These are phyloP conservation scores for Macrostomum lignano DNA, from an alignment of 1,140 invertebrate genomes.

Conservation along the genomic window DNA sequence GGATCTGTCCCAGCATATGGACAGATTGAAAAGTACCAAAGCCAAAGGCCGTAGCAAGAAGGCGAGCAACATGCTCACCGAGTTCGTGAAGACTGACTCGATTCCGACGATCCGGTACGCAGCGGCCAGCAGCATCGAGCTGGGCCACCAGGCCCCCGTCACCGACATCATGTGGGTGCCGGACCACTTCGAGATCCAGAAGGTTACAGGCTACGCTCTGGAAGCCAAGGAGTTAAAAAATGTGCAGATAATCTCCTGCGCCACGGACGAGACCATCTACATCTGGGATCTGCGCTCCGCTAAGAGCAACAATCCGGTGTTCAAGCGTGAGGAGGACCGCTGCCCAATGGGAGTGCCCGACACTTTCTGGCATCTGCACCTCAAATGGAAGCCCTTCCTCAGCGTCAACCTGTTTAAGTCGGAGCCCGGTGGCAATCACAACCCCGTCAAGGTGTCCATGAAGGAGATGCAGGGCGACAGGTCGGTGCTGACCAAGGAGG, in stretches of 20 bases:
- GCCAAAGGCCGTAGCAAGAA: slow-evolving; percentile 9
- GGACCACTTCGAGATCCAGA: slow-evolving; percentile 3
- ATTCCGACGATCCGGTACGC: slow-evolving; percentile 7
- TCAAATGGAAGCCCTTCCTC: slow-evolving; percentile 5
- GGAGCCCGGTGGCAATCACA: slow-evolving; percentile 25
- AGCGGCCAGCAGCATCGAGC: not conserved
- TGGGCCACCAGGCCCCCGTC: not conserved
- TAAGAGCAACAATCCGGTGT: not conserved
- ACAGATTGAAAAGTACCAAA: slow-evolving; percentile 19
- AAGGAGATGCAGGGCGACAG: slow-evolving; percentile 21
- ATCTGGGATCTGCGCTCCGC: slow-evolving; percentile 1
- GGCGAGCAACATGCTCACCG: slow-evolving; percentile 2
- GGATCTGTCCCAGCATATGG: slow-evolving; percentile 26
- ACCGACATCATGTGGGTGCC: slow-evolving; percentile 3
- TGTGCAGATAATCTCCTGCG: not conserved
- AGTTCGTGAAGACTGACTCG: slow-evolving; percentile 5
- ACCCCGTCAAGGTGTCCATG: slow-evolving; percentile 22
- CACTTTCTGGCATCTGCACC: slow-evolving; percentile 2
- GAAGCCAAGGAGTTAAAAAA: not conserved
- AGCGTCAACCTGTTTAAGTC: slow-evolving; percentile 13
- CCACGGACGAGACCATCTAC: not conserved
- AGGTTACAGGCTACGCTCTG: not conserved
- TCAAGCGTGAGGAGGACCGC: not conserved
- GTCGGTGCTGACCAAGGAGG: slow-evolving; percentile 10
- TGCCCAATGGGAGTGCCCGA: not conserved